Evolutionary conservation across 2,113 vertebrate species (phyloP), one percentile per base, ranked within the genome.

Genomic region (Probosciger aterrimus): DNA sequence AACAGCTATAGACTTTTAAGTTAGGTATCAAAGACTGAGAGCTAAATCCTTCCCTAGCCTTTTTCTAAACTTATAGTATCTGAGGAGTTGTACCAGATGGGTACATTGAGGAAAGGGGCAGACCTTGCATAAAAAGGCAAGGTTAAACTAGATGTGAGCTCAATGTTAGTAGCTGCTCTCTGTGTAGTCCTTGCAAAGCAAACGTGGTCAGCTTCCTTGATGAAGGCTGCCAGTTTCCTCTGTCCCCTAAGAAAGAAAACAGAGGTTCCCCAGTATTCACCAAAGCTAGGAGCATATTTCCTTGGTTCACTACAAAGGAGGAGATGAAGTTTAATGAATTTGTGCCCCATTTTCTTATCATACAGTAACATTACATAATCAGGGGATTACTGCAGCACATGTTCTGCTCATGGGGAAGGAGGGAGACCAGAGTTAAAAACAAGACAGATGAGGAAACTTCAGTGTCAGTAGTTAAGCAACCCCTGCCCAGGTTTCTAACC

Each of bases 281-380:
- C 52, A 15, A 71, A 62, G 16, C 62, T 69, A 65, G 10, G 33
- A 86, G 27, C 8, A 0, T 33, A 46, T 65, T 19, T 64, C 23
- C 27, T 60, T 64, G 57, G 4, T 0, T 83, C 49, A 17, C 63
- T 90, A 2, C 71, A 64, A n/a, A 83, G 59, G 79, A 94, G 43
- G 74, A 93, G 43, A 70, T 91, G 85, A 60, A 82, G 35, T 46
- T 91, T 92, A 83, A 95, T 84, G 50, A 93, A 95, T 93, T 91
- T 71, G 19, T 81, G 83, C 81, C 83, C 65, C 25, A 27, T 82
- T 95, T 96, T 82, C 73, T 92, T 93, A 86, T 69, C 53, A 8
- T 71, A 74, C 47, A 88, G 86, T 44, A 86, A 67, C 60, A 55
- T 94, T 89, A 78, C 55, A 14, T 92, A 91, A 89, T 84, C 46